phyloP scores from a whole-genome alignment of 2,888 invertebrate species.

The Latheticus oryzae region DNA sequence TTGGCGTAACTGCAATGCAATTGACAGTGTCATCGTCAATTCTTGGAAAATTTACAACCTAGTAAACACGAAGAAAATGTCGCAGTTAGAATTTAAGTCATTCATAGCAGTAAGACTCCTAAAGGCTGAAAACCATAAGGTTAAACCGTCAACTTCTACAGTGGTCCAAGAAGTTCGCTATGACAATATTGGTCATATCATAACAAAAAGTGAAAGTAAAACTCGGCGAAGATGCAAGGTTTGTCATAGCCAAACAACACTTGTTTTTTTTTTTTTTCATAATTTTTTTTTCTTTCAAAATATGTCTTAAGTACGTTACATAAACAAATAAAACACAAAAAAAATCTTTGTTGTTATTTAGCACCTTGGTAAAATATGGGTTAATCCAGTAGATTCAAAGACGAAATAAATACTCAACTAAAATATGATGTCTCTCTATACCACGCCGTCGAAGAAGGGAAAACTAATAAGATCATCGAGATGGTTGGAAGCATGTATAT shows the following conservation, averaged over 20 bases:
- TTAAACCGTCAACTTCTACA: background rate
- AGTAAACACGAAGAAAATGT: background rate
- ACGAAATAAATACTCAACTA: too few species aligned
- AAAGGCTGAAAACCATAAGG: background rate
- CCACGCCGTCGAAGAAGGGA: too few species aligned
- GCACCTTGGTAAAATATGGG: too few species aligned
- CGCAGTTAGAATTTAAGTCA: constrained; percentile 28
- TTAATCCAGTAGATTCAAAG: too few species aligned
- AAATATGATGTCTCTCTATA: too few species aligned
- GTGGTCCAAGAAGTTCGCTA: background rate
- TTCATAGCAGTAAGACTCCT: constrained; percentile 49
- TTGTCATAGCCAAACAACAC: background rate
- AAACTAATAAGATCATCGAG: too few species aligned
- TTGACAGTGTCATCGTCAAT: background rate
- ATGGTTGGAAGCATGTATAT: too few species aligned
- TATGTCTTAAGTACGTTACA: too few species aligned
- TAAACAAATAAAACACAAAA: too few species aligned
- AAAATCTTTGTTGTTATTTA: too few species aligned
- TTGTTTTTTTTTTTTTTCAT: too few species aligned
- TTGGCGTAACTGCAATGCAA: background rate
- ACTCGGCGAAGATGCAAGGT: background rate
- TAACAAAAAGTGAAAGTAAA: background rate
- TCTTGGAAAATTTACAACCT: background rate
- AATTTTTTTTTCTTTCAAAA: too few species aligned
- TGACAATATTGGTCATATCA: background rate